Base-by-base conservation (phyloP, 2,113 vertebrate genomes). In the Gallinago undulata region DNA sequence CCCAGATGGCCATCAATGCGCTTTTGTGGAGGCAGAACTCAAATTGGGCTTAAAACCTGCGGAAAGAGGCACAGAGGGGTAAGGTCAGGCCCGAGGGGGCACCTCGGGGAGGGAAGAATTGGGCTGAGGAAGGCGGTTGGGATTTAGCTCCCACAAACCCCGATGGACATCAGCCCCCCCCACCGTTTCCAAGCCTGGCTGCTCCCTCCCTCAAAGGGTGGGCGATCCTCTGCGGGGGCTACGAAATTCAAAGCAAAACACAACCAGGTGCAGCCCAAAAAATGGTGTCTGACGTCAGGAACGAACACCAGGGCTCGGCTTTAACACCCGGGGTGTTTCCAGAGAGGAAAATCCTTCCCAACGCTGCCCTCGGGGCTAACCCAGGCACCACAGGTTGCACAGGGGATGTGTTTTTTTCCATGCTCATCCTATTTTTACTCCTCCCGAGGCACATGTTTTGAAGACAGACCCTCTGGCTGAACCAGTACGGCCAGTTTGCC, bases 131-230 rank as follows among this genome's bases (percentile, higher is more conserved):
- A 41, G 51, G 76, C 1, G 1, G 27, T 70, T 56, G 10, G 14
- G 41, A 19, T 56, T n/a, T 7, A 43, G 53, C 35, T 62, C 72
- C 39, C 39, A 39, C 39, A 43, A 50, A 48, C 13, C 39, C 31
- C 3, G 0, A 5, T 6, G 37, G 13, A 13, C 47, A 12, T 2
- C 11, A 1, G 50, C 33, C 33, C 35, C 10, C 57, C 6, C 10
- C 57, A 7, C 8, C 1, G 2, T 7, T 30, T 22, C 28, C 33
- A 11, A 50, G 39, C 23, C 35, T 1, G 8, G 41, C 35, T 5
- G 35, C 11, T 55, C 21, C 31, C 28, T 37, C 18, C 35, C 31
- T 70, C 30, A 9, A 0, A 3, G 2, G 25, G 67, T 1, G 0
- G 48, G 24, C 1, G 2, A 27, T 4, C 9, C 35, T 39, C 53